phyloP scores from a whole-genome alignment of 1,140 invertebrate species.

The Probaryconus sp. region DNA sequence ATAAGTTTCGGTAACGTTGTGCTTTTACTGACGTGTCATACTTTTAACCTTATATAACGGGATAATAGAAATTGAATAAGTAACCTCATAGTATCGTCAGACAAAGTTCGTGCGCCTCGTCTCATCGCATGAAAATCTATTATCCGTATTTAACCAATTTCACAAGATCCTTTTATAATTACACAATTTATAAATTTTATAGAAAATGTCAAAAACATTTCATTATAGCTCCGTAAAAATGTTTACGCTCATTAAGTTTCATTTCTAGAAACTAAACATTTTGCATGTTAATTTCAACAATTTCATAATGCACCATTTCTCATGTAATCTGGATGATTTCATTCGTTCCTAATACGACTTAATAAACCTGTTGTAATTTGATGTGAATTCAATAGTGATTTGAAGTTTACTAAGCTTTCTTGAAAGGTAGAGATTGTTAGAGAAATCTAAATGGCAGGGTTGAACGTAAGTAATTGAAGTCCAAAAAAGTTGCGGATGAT shows the following conservation, averaged over 20 bases:
- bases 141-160: too few relatives aligned
- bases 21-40: conserved; percentile 2
- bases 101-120: not conserved
- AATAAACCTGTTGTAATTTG: conserved; percentile 43
- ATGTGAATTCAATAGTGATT: conserved; percentile 38
- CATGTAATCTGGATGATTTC: conserved; percentile 18
- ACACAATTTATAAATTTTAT: too few relatives aligned
- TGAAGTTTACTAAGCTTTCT: conserved; percentile 51
- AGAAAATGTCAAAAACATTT: too few relatives aligned
- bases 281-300: conserved; percentile 7
- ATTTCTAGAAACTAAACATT: conserved; percentile 13
- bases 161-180: too few relatives aligned
- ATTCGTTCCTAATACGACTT: conserved; percentile 33
- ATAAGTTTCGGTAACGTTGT: conserved; percentile 14
- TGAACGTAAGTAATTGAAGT: conserved; percentile 55
- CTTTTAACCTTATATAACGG: conserved; percentile 24
- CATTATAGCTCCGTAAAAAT: too few relatives aligned
- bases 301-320: conserved; percentile 7
- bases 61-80: conserved; percentile 23
- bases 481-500: conserved; percentile 57
- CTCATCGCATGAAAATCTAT: too few relatives aligned
- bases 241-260: too few relatives aligned
- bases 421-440: conserved; percentile 40
- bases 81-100: conserved; percentile 15
- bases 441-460: conserved; percentile 41